A percentile compares a stretch with the other conserved stretches of the same genome.
These are phyloP conservation scores for Trachelus tabidus DNA, from an alignment of 2,888 invertebrate species.

Conservation along the genomic window DNA sequence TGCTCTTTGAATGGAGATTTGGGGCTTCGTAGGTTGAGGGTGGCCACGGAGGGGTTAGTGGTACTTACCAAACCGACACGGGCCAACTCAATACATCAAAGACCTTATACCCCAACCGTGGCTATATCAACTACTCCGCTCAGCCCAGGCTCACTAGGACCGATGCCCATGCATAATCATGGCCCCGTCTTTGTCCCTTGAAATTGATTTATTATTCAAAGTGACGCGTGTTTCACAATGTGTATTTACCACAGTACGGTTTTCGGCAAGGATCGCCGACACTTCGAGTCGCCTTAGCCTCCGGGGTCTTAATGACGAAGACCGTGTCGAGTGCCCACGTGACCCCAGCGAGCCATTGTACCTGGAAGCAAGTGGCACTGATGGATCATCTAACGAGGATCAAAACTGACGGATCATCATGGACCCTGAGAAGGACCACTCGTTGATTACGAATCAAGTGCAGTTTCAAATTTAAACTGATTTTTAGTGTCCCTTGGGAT, in stretches of 20 bases:
- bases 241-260: conserved; percentile 58
- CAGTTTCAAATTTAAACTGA: too few species aligned
- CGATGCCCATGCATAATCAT: conserved; percentile 65
- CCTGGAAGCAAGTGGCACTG: too few species aligned
- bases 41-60: conserved; percentile 32
- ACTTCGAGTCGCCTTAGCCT: too few species aligned
- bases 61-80: conserved; percentile 61
- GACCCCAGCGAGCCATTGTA: too few species aligned
- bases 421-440: too few species aligned
- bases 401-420: too few species aligned
- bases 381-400: too few species aligned
- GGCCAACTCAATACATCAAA: conserved; percentile 64
- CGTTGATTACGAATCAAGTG: too few species aligned
- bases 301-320: too few species aligned
- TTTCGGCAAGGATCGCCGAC: neutral
- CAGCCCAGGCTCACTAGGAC: conserved; percentile 42
- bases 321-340: too few species aligned
- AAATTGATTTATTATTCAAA: conserved; percentile 67
- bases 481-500: too few species aligned
- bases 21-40: conserved; percentile 42
- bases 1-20: conserved; percentile 43
- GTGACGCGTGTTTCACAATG: conserved; percentile 66
- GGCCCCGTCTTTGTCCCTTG: conserved; percentile 63
- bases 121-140: conserved; percentile 39
- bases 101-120: conserved; percentile 47